Evolutionary conservation across 2,113 vertebrate genomes (phyloP), one percentile per base, ranked within the genome.

Genomic region (Vicugna pacos): DNA sequence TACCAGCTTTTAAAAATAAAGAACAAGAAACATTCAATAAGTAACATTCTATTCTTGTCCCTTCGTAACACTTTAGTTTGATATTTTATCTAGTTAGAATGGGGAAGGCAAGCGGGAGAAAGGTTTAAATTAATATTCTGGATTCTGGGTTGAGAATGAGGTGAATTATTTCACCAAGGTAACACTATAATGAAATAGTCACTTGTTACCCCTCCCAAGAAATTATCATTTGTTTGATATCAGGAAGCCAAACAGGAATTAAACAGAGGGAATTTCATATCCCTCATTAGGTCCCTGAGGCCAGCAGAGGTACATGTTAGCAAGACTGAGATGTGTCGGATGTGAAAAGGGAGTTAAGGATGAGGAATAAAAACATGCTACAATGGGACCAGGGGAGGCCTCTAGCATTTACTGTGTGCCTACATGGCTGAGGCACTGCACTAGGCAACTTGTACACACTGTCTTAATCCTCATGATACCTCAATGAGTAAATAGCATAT

Each of bases 141-240:
- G 69, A 80, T 79, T 13, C 72, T 93, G 46, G 24, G 35, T 75
- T 82, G 50, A 89, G 52, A 70, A 30, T 46, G 38, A 93, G 19
- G 24, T 76, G n/a, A 95, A 95, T 75, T 97, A 94, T 77, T 87
- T 90, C 19, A 85, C 56, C 58, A 86, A 67, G 32, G 87, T 46
- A 93, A 67, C 24, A 50, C 38, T 58, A 24, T 65, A 88, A 32
- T 3, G 28, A 92, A 94, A 32, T 24, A 67, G 56, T 85, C 52
- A 64, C 2, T 67, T 42, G 3, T 82, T 69, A 65, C 3, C 20
- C 14, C 46, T 65, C 19, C 14, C 8, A 52, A 65, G 42, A 92
- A 94, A 80, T 38, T 17, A 80, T 84, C 46, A 83, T 69, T 58
- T 42, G 24, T 76, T 95, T 84, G 52, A 24, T 67, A 75, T 82